A percentile compares a stretch with the other conserved stretches of the same genome.
phyloP scores from a whole-genome alignment of 2,888 invertebrate species.

The Tenthredo notha region DNA sequence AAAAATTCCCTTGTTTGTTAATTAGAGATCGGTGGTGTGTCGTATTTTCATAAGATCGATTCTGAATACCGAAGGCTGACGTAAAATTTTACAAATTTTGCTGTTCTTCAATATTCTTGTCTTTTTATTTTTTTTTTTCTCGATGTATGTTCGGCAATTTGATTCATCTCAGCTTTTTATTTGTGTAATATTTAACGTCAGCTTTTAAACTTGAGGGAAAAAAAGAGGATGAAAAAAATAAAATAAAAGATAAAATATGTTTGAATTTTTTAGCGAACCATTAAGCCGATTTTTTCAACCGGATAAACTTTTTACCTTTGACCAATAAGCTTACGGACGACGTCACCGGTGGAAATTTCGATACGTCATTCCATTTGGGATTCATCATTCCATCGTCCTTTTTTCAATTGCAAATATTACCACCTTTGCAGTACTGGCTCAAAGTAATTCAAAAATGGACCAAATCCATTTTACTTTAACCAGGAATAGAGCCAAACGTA shows the following conservation, averaged over 20 bases:
- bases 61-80: background rate
- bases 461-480: background rate
- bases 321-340: background rate
- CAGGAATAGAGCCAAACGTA: background rate
- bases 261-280: background rate
- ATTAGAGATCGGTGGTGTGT: background rate
- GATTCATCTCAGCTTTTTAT: background rate
- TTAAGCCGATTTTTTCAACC: background rate
- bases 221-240: background rate
- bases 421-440: conserved; percentile 7
- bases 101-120: background rate
- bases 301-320: background rate
- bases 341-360: conserved; percentile 22
- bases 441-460: conserved; percentile 14
- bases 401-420: conserved; percentile 21
- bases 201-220: background rate
- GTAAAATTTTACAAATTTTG: background rate
- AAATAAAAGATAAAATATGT: no score
- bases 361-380: conserved; percentile 23
- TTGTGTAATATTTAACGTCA: background rate
- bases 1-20: background rate
- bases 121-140: background rate
- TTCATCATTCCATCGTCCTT: background rate
- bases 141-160: background rate
- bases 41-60: background rate